These are phyloP conservation scores for Andrena praecox DNA, from an alignment of 2,888 invertebrate species.

Conservation along the genomic window DNA sequence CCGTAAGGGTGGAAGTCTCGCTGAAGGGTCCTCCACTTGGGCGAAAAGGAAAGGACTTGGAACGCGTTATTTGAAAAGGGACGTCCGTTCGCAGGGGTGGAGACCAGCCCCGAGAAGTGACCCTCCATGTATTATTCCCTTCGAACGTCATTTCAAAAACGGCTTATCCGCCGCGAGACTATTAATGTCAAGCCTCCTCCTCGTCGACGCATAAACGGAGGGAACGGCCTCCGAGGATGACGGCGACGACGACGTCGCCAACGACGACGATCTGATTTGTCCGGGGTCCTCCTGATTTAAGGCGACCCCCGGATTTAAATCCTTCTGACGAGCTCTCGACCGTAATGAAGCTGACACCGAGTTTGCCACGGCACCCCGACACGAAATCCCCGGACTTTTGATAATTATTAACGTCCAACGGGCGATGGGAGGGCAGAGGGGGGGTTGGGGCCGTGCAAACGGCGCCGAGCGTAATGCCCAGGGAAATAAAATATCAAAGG, in stretches of 20 bases:
- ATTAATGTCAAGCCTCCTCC: constrained; percentile 72
- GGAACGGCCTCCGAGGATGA: constrained; percentile 55
- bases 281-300: constrained; percentile 65
- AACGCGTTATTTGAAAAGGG: constrained; percentile 72
- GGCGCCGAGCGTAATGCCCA: constrained; percentile 17
- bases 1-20: constrained; percentile 67
- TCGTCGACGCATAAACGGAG: constrained; percentile 70
- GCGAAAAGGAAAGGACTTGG: constrained; percentile 75
- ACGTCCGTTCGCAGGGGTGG: constrained; percentile 62
- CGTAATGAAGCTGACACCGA: constrained; percentile 63
- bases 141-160: constrained; percentile 75
- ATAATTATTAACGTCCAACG: constrained; percentile 42
- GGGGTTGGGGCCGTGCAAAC: not conserved
- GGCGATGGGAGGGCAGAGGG: no score
- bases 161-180: constrained; percentile 74
- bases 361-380: constrained; percentile 46
- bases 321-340: constrained; percentile 54
- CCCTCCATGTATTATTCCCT: constrained; percentile 77
- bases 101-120: constrained; percentile 67
- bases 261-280: constrained; percentile 61
- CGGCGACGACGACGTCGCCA: constrained; percentile 41
- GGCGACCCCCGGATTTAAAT: constrained; percentile 60
- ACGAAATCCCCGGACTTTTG: constrained; percentile 16
- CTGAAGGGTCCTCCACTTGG: constrained; percentile 72
- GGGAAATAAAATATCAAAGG: constrained; percentile 17